Conservation (phyloP, 2,888 invertebrate genomes). For the Chironomus riparius region DNA sequence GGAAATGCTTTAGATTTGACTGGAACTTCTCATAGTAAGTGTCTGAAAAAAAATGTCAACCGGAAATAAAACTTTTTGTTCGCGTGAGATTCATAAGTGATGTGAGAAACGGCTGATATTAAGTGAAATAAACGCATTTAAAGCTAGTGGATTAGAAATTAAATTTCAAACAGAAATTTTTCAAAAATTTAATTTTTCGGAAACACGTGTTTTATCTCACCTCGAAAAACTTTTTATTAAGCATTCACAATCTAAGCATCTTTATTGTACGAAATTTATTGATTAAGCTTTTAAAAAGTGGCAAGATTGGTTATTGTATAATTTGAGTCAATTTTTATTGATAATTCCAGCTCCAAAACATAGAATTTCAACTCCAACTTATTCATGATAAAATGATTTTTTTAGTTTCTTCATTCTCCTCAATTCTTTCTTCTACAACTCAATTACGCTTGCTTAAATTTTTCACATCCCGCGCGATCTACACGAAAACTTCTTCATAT, state of each 20-base stretch:
- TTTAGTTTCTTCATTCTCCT: background rate
- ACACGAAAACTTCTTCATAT: background rate
- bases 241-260: too few relatives aligned
- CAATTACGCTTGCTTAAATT: slow-evolving; percentile 24
- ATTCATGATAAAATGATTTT: background rate
- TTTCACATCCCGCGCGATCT: slow-evolving; percentile 12
- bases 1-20: slow-evolving; percentile 67
- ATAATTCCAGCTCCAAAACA: too few relatives aligned
- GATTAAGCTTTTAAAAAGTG: too few relatives aligned
- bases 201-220: background rate
- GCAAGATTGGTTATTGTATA: too few relatives aligned
- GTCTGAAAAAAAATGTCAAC: background rate
- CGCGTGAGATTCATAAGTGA: background rate
- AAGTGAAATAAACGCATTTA: background rate
- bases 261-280: too few relatives aligned
- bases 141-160: background rate
- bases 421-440: background rate
- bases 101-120: too few relatives aligned
- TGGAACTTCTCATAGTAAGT: slow-evolving; percentile 62
- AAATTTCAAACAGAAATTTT: too few relatives aligned
- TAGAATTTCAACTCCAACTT: too few relatives aligned
- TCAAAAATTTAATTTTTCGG: background rate
- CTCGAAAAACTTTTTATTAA: background rate
- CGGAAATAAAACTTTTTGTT: background rate
- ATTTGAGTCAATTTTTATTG: too few relatives aligned